Evolutionary conservation across 2,888 invertebrate genomes (phyloP), one percentile per base, ranked within the genome.

Genomic region (Nematopogon swammerdamellus): DNA sequence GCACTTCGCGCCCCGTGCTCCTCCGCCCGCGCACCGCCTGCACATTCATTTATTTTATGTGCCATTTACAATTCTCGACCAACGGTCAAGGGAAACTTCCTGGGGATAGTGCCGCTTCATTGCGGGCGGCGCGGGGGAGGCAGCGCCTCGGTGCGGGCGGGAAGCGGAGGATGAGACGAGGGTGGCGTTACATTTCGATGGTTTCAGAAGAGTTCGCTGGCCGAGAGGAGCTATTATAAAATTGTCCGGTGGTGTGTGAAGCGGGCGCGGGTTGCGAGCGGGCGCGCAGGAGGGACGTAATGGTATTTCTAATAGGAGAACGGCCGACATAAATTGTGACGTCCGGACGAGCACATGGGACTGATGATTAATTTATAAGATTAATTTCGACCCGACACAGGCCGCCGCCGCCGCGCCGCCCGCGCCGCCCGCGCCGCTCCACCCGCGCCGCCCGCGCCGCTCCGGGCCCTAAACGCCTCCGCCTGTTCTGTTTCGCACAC

Each of bases 31-130:
- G n/a, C 52, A 46, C 49, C 47, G 77, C 72, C 72, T 77, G 80
- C 80, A 80, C 80, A 80, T 80, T 80, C 80, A 80, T 80, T 80
- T 80, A 80, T 80, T 80, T 80, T 80, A 80, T 80, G 80, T 80
- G 80, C 80, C 80, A 80, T 80, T 80, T 80, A 80, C 80, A 80
- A 80, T 80, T 79, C 80, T 80, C 80, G 80, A 79, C 80, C 80
- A 79, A 80, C 80, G 80, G 80, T 79, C 80, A 80, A 80, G 80
- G 80, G 80, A 74, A 51, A 52, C 48, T 25, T 45, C 36, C 14
- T n/a, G n/a, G 47, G 19, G n/a, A 47, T 25, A 47, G 18, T 18
- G 47, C 47, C 17, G 19, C 20, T 47, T 47, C 47, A 47, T 47
- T 20, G 20, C 20, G 18, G 19, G 25, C 47, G 29, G 29, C 11